Conservation (phyloP, 2,888 invertebrate species). For the Polyommatus iphigenia region DNA sequence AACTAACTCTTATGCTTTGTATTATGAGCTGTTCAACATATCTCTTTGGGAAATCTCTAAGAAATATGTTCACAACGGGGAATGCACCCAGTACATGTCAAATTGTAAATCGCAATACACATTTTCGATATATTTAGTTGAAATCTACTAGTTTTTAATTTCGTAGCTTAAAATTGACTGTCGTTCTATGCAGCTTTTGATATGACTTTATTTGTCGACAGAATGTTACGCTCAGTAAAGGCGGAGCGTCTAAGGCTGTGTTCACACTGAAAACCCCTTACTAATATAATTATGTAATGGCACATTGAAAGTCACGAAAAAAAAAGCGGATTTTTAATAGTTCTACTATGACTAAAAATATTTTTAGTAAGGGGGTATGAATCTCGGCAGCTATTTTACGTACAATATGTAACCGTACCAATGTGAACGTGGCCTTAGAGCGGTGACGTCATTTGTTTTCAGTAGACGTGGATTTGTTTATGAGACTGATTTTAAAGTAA, state of each 20-base stretch:
- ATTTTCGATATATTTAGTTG: constrained; percentile 55
- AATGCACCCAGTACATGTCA: constrained; percentile 8
- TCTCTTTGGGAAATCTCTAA: neutral
- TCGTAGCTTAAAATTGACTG: constrained; percentile 26
- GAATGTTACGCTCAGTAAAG: constrained; percentile 5
- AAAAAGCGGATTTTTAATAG: too few species aligned
- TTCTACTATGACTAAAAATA: too few species aligned
- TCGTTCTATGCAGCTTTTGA: constrained; percentile 24
- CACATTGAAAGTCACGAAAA: too few species aligned
- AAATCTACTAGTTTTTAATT: constrained; percentile 60
- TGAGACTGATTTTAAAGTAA: constrained; percentile 78
- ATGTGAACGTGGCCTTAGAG: constrained; percentile 26
- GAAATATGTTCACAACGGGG: constrained; percentile 12
- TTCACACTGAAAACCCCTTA: neutral
- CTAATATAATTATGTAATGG: too few species aligned
- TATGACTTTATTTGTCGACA: constrained; percentile 26
- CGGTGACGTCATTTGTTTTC: constrained; percentile 31
- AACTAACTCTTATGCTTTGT: constrained; percentile 20
- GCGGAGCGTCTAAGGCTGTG: neutral
- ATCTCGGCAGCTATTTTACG: neutral
- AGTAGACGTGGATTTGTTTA: constrained; percentile 53
- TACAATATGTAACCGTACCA: neutral
- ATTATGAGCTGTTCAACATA: neutral
- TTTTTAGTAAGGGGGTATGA: neutral
- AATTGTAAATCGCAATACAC: constrained; percentile 21